phyloP scores from a whole-genome alignment of 1,140 invertebrate genomes.

The Zaprionus nigranus region DNA sequence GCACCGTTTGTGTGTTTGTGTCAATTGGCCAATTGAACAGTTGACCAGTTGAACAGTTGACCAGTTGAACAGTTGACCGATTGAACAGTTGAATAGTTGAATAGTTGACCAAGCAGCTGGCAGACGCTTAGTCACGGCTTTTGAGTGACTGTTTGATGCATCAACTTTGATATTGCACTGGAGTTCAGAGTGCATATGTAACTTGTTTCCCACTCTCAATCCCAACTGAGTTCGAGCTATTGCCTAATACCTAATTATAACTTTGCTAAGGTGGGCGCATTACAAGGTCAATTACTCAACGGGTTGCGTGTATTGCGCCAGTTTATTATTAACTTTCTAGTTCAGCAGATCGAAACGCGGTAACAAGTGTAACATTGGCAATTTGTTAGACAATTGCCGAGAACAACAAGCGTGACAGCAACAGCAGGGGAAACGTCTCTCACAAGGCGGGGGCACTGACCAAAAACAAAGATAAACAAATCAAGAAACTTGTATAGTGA shows the following conservation, averaged over 20 bases:
- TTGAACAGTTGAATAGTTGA: background rate
- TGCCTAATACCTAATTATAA: background rate
- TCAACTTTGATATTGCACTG: background rate
- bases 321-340: conserved; percentile 38
- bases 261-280: background rate
- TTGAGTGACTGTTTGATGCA: background rate
- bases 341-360: conserved; percentile 67
- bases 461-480: conserved; percentile 37
- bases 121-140: conserved; percentile 27
- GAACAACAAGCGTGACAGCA: conserved; percentile 54
- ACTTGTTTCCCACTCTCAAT: background rate
- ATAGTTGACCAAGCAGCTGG: conserved; percentile 1
- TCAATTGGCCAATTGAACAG: conserved; percentile 31
- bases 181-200: background rate
- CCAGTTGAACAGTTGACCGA: conserved; percentile 1
- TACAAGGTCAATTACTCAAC: conserved; percentile 20
- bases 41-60: background rate
- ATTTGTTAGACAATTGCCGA: conserved; percentile 72
- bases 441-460: conserved; percentile 49
- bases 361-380: conserved; percentile 79
- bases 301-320: conserved; percentile 4
- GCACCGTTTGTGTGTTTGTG: conserved; percentile 1
- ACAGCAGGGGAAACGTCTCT: conserved; percentile 5
- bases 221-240: background rate
- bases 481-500: conserved; percentile 3